Base-by-base conservation (phyloP, 1,140 invertebrate genomes). In the Drosophila ercepeae region DNA sequence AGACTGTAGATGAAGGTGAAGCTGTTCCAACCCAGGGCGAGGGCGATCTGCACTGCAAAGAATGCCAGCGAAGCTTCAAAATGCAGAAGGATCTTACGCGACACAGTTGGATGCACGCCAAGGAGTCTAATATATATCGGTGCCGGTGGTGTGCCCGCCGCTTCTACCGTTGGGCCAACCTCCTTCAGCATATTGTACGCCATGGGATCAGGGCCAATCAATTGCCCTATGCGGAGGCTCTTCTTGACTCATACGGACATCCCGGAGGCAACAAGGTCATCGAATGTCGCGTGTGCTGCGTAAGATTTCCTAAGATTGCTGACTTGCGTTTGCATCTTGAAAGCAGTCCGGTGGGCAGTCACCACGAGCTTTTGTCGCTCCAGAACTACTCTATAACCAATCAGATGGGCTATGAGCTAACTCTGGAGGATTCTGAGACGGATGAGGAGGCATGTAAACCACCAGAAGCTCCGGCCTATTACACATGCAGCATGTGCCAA, bases 81-180 rank as follows among this genome's bases (percentile, higher is more conserved):
- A 92, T 91, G 90, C 92, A 93, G 67, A 92, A 93, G 50, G 90
- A 92, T 67, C 83, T 93, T 0, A 91, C 91, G 4, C 91, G 92
- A 18, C 93, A 93, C 63, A 82, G 79, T 3, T 90, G 91, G 48
- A 90, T 91, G 67, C 92, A 93, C 61, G 84, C 90, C 52, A 75
- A 90, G 7, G 86, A 91, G n/a, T 90, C 92, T 18, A 93, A 91
- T 49, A 84, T 89, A 18, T 93, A 92, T 67, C 90, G 93, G 42
- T 93, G 93, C 67, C 91, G 92, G 6, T 89, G 92, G 44, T 93
- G 93, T 69, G 91, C 92, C 13, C 92, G 92, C 48, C 93, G 92
- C 64, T 93, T 93, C 44, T 92, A 92, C 60, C 91, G 92, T 5
- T 91, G 89, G 60, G 91, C 92, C n/a, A 93, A 93, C 70, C 59